These are phyloP conservation scores for Rhopalosiphum maidis DNA, from an alignment of 1,140 invertebrate species.

Conservation along the genomic window DNA sequence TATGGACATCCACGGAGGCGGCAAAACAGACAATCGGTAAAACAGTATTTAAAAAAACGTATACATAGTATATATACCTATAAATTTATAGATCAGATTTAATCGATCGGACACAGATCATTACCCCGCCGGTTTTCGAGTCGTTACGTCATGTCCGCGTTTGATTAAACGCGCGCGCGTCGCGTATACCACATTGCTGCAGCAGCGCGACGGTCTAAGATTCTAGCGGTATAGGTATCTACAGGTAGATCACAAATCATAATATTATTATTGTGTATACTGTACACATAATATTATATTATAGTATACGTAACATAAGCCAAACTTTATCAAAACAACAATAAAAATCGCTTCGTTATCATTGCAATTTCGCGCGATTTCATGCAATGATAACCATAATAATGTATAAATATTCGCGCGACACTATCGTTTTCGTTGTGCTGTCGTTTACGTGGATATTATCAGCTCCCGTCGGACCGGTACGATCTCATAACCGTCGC, in stretches of 20 bases:
- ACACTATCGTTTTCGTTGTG: neutral
- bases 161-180: constrained; percentile 4
- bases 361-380: neutral
- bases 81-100: neutral
- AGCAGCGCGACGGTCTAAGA: no score
- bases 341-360: neutral
- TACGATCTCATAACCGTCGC: no score
- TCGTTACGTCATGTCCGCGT: constrained; percentile 43
- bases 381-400: neutral
- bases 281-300: no score
- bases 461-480: no score
- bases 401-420: neutral
- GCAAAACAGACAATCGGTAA: neutral
- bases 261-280: neutral
- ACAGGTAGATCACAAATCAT: neutral
- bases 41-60: constrained; percentile 33
- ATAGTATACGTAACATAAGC: neutral
- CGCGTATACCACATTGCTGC: neutral
- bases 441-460: no score
- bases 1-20: neutral
- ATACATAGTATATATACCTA: neutral
- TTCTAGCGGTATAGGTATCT: neutral
- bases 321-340: neutral
- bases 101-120: constrained; percentile 53
- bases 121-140: constrained; percentile 21